Conservation (phyloP, 2,888 invertebrate species). For the Pandemis heparana region DNA sequence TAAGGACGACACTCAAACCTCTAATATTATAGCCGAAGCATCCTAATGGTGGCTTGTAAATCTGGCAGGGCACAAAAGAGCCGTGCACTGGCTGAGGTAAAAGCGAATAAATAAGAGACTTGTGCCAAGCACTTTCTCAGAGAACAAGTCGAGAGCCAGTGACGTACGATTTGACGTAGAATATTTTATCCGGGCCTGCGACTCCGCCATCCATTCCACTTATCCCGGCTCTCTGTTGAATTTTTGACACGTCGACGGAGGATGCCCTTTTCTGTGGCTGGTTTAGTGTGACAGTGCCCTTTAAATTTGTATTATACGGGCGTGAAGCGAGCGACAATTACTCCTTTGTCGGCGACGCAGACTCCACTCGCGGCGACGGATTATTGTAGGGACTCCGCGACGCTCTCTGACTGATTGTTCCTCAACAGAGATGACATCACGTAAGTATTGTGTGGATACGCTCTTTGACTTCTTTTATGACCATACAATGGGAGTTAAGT, state of each 20-base stretch:
- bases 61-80: conserved; percentile 75
- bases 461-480: conserved; percentile 44
- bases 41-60: conserved; percentile 67
- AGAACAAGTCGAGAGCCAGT: conserved; percentile 80
- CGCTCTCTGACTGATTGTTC: conserved; percentile 51
- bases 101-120: conserved; percentile 83
- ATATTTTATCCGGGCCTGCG: conserved; percentile 81
- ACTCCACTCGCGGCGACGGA: conserved; percentile 46
- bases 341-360: conserved; percentile 53
- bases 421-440: conserved; percentile 49
- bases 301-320: conserved; percentile 76
- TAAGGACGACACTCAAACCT: conserved; percentile 28
- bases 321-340: conserved; percentile 56
- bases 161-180: conserved; percentile 84
- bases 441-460: conserved; percentile 43
- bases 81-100: conserved; percentile 73
- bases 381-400: conserved; percentile 47
- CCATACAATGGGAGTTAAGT: conserved; percentile 42
- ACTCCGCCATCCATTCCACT: conserved; percentile 83
- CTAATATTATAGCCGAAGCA: conserved; percentile 47
- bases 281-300: conserved; percentile 76
- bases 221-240: conserved; percentile 81
- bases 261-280: conserved; percentile 77
- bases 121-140: conserved; percentile 78
- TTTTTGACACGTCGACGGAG: conserved; percentile 81